phyloP scores from a whole-genome alignment of 2,797 vertebrate genomes.

The Natrix natrix region DNA sequence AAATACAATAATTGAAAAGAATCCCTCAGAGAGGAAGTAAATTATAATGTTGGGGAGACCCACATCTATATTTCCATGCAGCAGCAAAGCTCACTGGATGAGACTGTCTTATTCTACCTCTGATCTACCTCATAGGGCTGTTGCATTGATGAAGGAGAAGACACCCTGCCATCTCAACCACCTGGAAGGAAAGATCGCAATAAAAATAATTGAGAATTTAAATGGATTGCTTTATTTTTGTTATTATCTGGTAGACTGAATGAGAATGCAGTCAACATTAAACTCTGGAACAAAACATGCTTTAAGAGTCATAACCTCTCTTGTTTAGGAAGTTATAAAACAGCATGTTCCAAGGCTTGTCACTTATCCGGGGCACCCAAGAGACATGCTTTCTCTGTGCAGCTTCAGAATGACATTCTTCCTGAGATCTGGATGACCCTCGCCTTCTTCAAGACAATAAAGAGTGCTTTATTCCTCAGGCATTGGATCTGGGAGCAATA shows the following conservation, averaged over 20 bases:
- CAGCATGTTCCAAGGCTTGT: neutral
- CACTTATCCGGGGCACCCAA: neutral
- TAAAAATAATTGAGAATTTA: neutral
- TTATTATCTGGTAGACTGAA: conserved; percentile 41
- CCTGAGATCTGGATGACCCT: neutral
- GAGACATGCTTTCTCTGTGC: neutral
- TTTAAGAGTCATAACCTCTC: conserved; percentile 34
- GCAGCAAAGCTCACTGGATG: neutral
- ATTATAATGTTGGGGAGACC: neutral
- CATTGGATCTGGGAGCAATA: neutral
- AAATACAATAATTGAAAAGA: neutral
- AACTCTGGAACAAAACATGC: conserved; percentile 40
- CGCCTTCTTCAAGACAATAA: neutral
- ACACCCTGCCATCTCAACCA: neutral
- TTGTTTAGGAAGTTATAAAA: conserved; percentile 28
- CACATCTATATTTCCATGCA: neutral
- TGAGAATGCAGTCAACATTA: conserved; percentile 23
- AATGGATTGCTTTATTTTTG: neutral
- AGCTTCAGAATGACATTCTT: neutral
- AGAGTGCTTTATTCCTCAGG: neutral
- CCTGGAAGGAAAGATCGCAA: neutral
- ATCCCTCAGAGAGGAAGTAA: neutral
- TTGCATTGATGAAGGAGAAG: neutral
- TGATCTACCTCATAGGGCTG: neutral
- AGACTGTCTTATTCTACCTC: neutral